phyloP scores from a whole-genome alignment of 2,113 vertebrate genomes.

The Noturus placidus region DNA sequence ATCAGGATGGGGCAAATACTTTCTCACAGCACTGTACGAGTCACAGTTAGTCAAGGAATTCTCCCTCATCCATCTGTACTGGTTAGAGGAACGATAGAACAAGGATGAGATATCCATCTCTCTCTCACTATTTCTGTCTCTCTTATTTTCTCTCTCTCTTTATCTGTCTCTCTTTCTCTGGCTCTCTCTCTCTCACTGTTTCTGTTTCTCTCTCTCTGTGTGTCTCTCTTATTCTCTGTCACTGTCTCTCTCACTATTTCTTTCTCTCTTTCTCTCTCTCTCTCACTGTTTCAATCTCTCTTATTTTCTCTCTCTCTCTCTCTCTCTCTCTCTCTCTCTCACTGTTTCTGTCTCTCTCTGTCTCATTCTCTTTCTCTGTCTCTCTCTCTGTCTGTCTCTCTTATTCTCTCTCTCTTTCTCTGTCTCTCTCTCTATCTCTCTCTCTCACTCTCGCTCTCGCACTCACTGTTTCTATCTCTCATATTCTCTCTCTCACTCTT shows the following conservation, averaged over 20 bases:
- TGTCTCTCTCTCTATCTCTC: neutral
- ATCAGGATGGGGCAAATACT: too few species aligned
- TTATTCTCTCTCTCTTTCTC: neutral
- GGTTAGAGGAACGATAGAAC: constrained; percentile 40
- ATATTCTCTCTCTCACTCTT: neutral
- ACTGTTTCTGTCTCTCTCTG: neutral
- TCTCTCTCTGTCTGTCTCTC: neutral
- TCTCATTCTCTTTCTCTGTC: neutral
- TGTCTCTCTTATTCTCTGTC: too few species aligned
- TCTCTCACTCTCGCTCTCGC: neutral
- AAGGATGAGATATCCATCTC: constrained; percentile 9
- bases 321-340: too few species aligned
- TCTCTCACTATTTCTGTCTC: neutral
- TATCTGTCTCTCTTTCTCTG: neutral
- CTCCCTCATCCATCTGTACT: constrained; percentile 37
- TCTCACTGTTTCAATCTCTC: neutral
- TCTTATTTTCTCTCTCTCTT: neutral
- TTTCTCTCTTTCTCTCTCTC: too few species aligned
- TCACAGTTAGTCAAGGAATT: neutral
- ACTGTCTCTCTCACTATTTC: neutral
- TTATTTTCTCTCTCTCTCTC: neutral
- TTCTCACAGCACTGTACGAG: neutral
- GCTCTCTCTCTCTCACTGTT: neutral
- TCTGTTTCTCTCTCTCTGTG: too few species aligned
- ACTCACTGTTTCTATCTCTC: neutral